These are phyloP conservation scores for Eospalax fontanierii DNA, from an alignment of 2,797 vertebrate genomes.

Conservation along the genomic window DNA sequence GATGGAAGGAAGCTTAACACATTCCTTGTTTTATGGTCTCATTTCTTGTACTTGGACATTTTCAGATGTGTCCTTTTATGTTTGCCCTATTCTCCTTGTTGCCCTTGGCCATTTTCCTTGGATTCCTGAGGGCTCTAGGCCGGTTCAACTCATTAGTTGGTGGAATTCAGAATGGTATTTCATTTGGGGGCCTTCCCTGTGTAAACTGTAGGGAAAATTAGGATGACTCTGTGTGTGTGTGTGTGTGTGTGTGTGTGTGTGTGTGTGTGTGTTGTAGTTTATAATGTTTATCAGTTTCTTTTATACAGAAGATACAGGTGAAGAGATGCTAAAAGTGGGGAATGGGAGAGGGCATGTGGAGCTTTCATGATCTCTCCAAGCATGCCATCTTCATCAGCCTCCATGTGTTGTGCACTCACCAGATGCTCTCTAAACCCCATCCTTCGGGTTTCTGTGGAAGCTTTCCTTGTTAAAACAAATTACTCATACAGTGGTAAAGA, in stretches of 20 bases:
- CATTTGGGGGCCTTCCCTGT: not conserved
- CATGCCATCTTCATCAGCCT: not conserved
- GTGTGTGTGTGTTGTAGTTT: not conserved
- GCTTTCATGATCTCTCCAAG: not conserved
- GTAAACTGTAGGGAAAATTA: conserved; percentile 3
- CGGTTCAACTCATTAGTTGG: not conserved
- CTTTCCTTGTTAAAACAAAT: not conserved
- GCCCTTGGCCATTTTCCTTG: not conserved
- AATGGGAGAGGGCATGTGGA: no score
- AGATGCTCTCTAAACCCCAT: not conserved
- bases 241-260: not conserved
- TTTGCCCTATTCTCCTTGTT: not conserved
- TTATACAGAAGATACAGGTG: not conserved
- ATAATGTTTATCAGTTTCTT: not conserved
- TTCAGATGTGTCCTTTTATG: conserved; percentile 3
- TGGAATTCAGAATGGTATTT: not conserved
- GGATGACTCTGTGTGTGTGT: not conserved
- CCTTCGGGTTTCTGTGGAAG: not conserved
- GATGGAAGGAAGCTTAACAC: not conserved
- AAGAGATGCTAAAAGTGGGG: not conserved
- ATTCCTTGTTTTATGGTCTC: not conserved
- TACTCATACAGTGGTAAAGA: not conserved
- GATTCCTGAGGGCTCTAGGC: not conserved
- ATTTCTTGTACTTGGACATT: not conserved
- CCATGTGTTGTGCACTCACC: not conserved